Evolutionary conservation across 2,888 invertebrate genomes (phyloP), one percentile per base, ranked within the genome.

Genomic region (Drosophila maculinotata): DNA sequence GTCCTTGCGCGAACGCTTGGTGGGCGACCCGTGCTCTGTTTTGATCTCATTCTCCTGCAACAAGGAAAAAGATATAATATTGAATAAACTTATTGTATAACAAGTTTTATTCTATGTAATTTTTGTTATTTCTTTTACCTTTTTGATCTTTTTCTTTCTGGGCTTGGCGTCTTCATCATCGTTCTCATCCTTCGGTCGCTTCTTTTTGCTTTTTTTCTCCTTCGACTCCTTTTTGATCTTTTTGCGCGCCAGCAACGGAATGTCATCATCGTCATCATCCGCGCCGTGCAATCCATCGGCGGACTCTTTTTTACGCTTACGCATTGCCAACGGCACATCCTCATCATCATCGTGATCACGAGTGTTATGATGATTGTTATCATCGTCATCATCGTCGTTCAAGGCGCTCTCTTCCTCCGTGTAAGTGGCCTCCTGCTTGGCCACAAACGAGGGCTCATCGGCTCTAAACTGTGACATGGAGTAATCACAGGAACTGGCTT

Each of bases 251-350:
- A 91, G 73, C 69, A 91, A 78, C 59, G 91, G 91, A 60, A 91
- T 84, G 79, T 91, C 90, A 52, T 90, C 90, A 54, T 90, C 59
- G 17, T 59, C 90, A 45, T 95, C 95, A 72, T 95, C 95, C 81
- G 93, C 94, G 45, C 94, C 95, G 25, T 71, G 69, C 42, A 30
- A 39, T 10, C 54, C 58, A 33, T 53, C 60, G 45, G 36, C 38
- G 45, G 42, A 57, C 30, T 60, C 73, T 14, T 59, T 59, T 56
- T 80, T 83, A 4, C 77, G 76, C 60, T 87, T 91, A 3, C 88
- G 88, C 58, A 92, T 92, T 93, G 96, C 96, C 93, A 96, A 91
- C 76, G 96, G 96, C 45, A 94, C 89, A 90, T 97, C 96, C 89
- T 96, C 95, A 2, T 94, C 94, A 12, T 93, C 92, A 45, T 91